Conservation (phyloP, 2,797 vertebrate species). For the Orestias chungarensis region DNA sequence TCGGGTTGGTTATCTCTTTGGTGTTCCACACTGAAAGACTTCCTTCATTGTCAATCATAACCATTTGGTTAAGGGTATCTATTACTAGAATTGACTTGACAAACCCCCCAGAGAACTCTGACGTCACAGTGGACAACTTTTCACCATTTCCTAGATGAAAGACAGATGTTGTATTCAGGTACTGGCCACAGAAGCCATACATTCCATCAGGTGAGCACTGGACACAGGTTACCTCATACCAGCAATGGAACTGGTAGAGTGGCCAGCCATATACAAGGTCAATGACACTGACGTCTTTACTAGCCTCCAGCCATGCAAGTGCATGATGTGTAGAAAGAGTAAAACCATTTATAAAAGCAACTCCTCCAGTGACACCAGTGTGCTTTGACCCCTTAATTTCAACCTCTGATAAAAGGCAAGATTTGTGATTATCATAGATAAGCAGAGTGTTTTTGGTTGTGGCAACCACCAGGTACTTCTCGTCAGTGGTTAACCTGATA, state of each 20-base stretch:
- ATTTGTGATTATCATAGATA: conserved; percentile 98
- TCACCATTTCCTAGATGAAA: conserved; percentile 97
- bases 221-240: conserved; percentile 98
- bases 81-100: conserved; percentile 96
- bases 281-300: conserved; percentile 97
- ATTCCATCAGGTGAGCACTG: conserved; percentile 95
- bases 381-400: conserved; percentile 98
- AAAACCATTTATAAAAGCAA: conserved; percentile 96
- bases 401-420: conserved; percentile 96
- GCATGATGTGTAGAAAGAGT: conserved; percentile 93
- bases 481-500: conserved; percentile 91
- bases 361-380: conserved; percentile 84
- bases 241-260: conserved; percentile 98
- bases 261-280: conserved; percentile 97
- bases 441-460: conserved; percentile 97
- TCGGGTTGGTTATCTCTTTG: conserved; percentile 92
- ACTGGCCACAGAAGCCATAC: conserved; percentile 97
- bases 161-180: conserved; percentile 93
- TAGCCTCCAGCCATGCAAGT: conserved; percentile 97
- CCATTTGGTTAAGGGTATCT: conserved; percentile 95
- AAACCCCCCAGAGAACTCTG: conserved; percentile 96
- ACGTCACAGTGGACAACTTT: conserved; percentile 93
- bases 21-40: conserved; percentile 98
- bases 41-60: conserved; percentile 97
- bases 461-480: conserved; percentile 96